Base-by-base conservation (phyloP, 37 sponge, comb jelly and placozoan genomes). In the Halichondria panicea region DNA sequence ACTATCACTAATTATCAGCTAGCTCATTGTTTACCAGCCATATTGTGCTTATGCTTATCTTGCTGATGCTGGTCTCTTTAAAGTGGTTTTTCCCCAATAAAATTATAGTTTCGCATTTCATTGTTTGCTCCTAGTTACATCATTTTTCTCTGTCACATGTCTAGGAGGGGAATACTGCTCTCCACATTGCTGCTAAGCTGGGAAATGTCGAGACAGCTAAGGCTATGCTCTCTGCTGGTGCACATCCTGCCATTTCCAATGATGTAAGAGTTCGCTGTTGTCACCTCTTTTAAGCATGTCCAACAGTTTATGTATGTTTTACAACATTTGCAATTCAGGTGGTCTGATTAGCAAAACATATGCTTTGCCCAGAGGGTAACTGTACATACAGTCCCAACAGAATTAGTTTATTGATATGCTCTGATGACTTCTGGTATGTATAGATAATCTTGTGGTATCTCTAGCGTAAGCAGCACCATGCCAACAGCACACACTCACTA, bases 121-220 rank as follows among this genome's bases (percentile, higher is more conserved):
- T n/a, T n/a, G n/a, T n/a, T 64, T 34, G 22, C 31, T 76, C 50
- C 63, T 18, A 50, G 8, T 62, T 7, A 21, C 48, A 12, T 13
- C 36, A 9, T 34, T 32, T 12, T 5, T 68, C 18, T 67, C n/a
- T n/a, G n/a, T n/a, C n/a, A n/a, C n/a, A n/a, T n/a, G n/a, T 44
- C 25, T 58, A 90, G 91, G 87, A 87, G 55, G 83, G 76, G 8
- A 82, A 91, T 46, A 91, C 92, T 25, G 80, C 92, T 18, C 65
- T 91, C 0, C 92, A 91, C 55, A 81, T 91, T 78, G 88, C 92
- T 28, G 88, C 92, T 21, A 91, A 91, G 55, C 64, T 81, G 63
- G 92, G 92, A 0, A 85, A 90, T 35, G 15, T 56, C 6, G 77
- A 74, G 13, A 68, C 63, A 18, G 48, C 77, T 25, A 85, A 72